Conservation (phyloP, 2,888 invertebrate species). For the Brachylomia viminalis region DNA sequence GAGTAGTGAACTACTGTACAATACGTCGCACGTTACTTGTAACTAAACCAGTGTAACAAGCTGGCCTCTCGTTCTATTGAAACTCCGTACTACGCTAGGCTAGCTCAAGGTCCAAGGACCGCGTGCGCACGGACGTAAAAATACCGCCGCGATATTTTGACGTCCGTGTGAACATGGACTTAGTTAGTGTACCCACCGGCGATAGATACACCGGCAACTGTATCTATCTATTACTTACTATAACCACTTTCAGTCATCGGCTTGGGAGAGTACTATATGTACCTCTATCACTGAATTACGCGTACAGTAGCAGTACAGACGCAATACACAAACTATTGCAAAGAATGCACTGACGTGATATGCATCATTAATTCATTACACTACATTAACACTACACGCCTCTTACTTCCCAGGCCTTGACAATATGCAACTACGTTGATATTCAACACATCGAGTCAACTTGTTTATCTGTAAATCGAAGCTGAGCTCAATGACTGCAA, state of each 20-base stretch:
- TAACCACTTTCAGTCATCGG: slow-evolving; percentile 42
- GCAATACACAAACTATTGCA: slow-evolving; percentile 45
- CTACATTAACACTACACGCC: slow-evolving; percentile 60
- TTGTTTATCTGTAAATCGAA: slow-evolving; percentile 75
- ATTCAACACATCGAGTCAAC: slow-evolving; percentile 75
- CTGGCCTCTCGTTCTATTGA: background rate
- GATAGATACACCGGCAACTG: no score
- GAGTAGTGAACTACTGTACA: background rate
- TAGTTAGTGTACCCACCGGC: no score
- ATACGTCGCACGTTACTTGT: background rate
- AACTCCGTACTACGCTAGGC: background rate
- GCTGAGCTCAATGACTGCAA: slow-evolving; percentile 77
- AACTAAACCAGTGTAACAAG: background rate
- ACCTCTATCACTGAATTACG: slow-evolving; percentile 33
- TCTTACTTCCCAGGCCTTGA: slow-evolving; percentile 59
- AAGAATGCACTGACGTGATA: slow-evolving; percentile 72
- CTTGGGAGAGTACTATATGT: slow-evolving; percentile 12
- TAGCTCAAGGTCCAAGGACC: background rate
- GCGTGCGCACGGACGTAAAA: no score
- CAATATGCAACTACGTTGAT: slow-evolving; percentile 48
- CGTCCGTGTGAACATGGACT: no score
- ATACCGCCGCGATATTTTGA: no score
- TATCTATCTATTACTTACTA: background rate
- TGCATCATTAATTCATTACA: slow-evolving; percentile 76
- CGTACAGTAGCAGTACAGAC: slow-evolving; percentile 26